A percentile compares a stretch with the other conserved stretches of the same genome.
Evolutionary conservation across 37 sponge, comb jelly and placozoan species (phyloP).

Genomic region (Geodia barretti): DNA sequence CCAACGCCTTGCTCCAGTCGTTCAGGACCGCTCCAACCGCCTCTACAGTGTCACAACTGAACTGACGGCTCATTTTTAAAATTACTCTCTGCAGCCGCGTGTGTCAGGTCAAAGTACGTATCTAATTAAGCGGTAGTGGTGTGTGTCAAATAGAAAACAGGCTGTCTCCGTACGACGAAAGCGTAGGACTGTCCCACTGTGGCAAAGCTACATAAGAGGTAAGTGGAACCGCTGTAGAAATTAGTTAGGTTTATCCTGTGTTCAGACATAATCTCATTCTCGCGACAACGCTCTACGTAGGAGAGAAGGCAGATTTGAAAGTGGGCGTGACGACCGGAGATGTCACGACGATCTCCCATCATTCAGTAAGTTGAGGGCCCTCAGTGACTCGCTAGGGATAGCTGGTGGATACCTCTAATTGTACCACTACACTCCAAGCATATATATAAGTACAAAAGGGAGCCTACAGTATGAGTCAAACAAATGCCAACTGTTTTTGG

Average conservation of each 20-base stretch:
- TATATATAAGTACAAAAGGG: too few species aligned
- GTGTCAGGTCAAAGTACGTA: background rate
- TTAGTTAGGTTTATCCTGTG: background rate
- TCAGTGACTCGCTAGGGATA: too few species aligned
- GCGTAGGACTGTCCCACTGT: too few species aligned
- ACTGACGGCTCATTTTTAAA: constrained; percentile 1
- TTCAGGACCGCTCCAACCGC: constrained; percentile 72
- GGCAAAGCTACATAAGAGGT: background rate
- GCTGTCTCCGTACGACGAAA: too few species aligned
- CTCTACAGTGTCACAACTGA: constrained; percentile 25
- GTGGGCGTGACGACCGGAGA: background rate
- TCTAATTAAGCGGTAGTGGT: background rate
- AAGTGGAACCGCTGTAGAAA: background rate
- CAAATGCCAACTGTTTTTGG: too few species aligned
- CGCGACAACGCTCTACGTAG: background rate
- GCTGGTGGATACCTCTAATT: too few species aligned
- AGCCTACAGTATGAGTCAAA: too few species aligned
- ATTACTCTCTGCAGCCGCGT: too few species aligned
- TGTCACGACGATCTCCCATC: background rate
- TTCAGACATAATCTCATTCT: background rate
- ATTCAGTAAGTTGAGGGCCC: background rate
- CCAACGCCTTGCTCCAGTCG: constrained; percentile 39
- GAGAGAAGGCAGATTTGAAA: background rate
- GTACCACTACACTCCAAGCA: too few species aligned
- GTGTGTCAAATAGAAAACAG: too few species aligned